Evolutionary conservation across 1,140 invertebrate genomes (phyloP), one percentile per base, ranked within the genome.

Genomic region (Drosophila sp.): DNA sequence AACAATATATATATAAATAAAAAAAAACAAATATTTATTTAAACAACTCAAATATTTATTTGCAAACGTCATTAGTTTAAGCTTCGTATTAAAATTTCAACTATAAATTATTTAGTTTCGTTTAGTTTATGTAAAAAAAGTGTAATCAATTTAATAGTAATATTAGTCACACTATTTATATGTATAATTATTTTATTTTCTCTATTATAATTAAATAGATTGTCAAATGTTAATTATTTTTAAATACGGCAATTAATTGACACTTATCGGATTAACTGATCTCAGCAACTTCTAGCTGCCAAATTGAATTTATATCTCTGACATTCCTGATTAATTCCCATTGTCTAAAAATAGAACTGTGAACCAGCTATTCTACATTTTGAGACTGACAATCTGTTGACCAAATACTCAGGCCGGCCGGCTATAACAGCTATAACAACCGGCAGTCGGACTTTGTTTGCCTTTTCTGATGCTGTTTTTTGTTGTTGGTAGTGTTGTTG

Each of bases 321-420:
- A 50, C 25, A 48, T 48, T 61, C 36, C 40, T 29, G 50, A 34
- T 11, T 45, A 8, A 34, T 11, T 13, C 11, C 14, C 50, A 34
- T 3, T 7, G 11, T 21, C 53, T 57, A 38, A 48, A 66, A 48
- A 48, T 66, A 67, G 16, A 51, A 29, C 11, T 48, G 29, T 56
- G 32, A 66, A 54, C 36, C 40, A 64, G 50, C 16, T 36, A 41
- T 50, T 25, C 64, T 46, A 50, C 43, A 41, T 40, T 25, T 53
- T 36, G 7, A 46, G 13, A 32, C 21, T 54, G 36, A 25, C 38
- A 43, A 67, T n/a, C n/a, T 16, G 54, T 48, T 67, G 45, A 67
- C 54, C 34, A 56, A 69, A 16, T 46, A 29, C 13, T 51, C 7
- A 38, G 61, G 61, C 41, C 62, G 53, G 46, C 62, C 64, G 65